phyloP scores from a whole-genome alignment of 2,888 invertebrate genomes.

The Chrysolina oricalcia region DNA sequence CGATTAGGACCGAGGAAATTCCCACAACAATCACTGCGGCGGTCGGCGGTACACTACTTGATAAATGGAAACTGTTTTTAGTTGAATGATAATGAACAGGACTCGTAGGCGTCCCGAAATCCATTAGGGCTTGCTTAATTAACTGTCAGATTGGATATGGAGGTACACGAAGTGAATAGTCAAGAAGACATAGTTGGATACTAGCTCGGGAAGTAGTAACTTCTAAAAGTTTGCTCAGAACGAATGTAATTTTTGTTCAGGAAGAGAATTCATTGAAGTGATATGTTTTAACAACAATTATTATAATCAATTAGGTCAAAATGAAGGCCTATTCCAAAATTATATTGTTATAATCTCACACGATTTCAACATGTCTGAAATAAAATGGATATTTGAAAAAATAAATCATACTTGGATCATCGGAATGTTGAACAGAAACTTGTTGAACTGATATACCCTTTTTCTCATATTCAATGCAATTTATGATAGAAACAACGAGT shows the following conservation, averaged over 20 bases:
- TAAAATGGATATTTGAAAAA: not conserved
- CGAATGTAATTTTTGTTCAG: too few species aligned
- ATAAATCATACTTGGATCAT: not conserved
- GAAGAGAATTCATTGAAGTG: too few species aligned
- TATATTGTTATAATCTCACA: not conserved
- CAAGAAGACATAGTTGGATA: not conserved
- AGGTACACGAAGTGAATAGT: not conserved
- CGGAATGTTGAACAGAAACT: not conserved
- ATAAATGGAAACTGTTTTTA: slow-evolving; percentile 56
- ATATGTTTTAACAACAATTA: too few species aligned
- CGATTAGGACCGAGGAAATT: slow-evolving; percentile 45
- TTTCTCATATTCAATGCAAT: too few species aligned
- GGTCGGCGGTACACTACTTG: slow-evolving; percentile 45
- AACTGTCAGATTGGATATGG: slow-evolving; percentile 57
- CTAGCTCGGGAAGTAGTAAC: not conserved
- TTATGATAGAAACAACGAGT: too few species aligned
- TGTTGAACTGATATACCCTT: too few species aligned
- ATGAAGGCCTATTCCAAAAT: slow-evolving; percentile 6
- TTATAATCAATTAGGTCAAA: too few species aligned
- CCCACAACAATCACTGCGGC: slow-evolving; percentile 50
- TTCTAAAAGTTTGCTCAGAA: too few species aligned
- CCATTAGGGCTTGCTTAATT: slow-evolving; percentile 63
- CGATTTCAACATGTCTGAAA: not conserved
- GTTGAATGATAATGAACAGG: slow-evolving; percentile 57
- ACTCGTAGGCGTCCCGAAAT: slow-evolving; percentile 54